phyloP scores from a whole-genome alignment of 2,888 invertebrate species.

The Aphidoletes aphidimyza region DNA sequence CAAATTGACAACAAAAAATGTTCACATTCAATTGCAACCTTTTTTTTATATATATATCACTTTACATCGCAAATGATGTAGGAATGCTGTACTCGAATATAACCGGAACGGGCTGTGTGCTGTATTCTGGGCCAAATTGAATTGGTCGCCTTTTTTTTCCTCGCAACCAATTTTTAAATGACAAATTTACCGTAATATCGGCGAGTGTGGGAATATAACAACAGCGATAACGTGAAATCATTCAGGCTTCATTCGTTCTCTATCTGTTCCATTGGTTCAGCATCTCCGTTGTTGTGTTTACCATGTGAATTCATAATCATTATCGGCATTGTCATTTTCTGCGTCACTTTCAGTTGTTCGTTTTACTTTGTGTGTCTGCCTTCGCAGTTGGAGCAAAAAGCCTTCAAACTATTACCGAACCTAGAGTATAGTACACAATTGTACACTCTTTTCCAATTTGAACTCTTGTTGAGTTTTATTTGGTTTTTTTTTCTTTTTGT shows the following conservation, averaged over 20 bases:
- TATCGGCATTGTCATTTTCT: background rate
- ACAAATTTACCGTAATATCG: slow-evolving; percentile 8
- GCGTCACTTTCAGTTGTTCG: background rate
- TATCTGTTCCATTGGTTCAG: background rate
- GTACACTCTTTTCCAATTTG: background rate
- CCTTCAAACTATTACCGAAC: background rate
- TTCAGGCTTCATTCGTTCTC: background rate
- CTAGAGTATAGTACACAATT: background rate
- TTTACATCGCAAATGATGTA: no score
- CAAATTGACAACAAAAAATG: background rate
- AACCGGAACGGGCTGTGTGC: background rate
- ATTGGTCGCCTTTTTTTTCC: background rate
- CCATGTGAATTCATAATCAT: slow-evolving; percentile 24
- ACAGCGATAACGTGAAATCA: background rate
- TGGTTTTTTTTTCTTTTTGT: background rate
- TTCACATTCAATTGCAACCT: background rate
- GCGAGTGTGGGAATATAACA: slow-evolving; percentile 10
- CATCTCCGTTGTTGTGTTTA: background rate
- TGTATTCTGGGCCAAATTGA: background rate
- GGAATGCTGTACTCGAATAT: background rate
- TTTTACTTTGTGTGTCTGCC: background rate
- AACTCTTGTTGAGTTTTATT: background rate
- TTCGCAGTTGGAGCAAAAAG: background rate
- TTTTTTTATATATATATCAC: no score
- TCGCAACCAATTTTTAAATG: background rate